Conservation (phyloP, 2,113 vertebrate genomes). For the Laticauda colubrina region DNA sequence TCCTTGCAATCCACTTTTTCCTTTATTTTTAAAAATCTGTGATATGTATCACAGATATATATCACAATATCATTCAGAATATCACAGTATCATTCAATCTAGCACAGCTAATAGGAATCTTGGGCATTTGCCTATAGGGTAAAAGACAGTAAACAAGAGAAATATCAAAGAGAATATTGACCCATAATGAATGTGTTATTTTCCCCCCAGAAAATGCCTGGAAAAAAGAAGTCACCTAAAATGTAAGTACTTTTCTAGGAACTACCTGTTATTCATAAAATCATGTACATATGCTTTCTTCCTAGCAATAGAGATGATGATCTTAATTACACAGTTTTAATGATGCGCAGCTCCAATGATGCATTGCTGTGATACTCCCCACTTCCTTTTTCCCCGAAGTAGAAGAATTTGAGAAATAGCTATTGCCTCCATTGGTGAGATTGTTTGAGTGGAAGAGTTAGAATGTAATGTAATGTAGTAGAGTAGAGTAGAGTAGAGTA, state of each 20-base stretch:
- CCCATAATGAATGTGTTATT: not conserved
- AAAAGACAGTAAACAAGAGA: not conserved
- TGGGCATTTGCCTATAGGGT: not conserved
- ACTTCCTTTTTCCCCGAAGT: not conserved
- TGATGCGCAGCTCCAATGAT: not conserved
- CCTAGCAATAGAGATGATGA: not conserved
- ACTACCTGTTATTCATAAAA: not conserved
- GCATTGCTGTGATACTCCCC: not conserved
- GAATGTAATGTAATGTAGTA: too few species aligned
- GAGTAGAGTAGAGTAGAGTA: too few species aligned
- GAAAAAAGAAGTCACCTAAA: not conserved
- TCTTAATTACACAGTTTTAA: not conserved
- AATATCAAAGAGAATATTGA: not conserved
- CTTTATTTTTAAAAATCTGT: not conserved
- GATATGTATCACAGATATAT: not conserved
- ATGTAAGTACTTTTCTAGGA: not conserved
- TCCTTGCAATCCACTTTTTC: not conserved
- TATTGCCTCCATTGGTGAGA: not conserved
- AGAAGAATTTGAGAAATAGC: not conserved
- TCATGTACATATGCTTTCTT: not conserved
- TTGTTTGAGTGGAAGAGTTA: not conserved
- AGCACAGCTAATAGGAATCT: not conserved
- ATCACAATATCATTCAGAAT: not conserved
- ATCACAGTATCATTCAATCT: not conserved
- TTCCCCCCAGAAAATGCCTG: not conserved